Base-by-base conservation (phyloP, 2,888 invertebrate species). In the Pristionchus mayeri region DNA sequence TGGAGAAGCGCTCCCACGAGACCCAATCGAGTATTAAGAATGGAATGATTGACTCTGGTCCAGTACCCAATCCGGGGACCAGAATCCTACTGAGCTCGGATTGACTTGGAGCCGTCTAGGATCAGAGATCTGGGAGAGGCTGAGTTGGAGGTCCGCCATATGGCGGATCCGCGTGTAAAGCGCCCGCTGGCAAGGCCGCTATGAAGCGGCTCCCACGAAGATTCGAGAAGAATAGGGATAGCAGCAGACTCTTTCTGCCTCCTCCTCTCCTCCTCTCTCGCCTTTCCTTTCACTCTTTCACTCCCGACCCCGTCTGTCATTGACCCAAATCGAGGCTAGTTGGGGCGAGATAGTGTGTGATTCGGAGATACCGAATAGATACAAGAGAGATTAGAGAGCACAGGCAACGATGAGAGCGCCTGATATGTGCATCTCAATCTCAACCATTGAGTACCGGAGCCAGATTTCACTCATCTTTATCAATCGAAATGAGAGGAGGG, bases 181-280 rank as follows among this genome's bases (percentile, higher is more conserved):
- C 18, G 7, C 37, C 67, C 30, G 13, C 63, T 24, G 34, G 16
- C 54, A 24, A 6, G 13, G 24, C 54, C n/a, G 34, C 63, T 63
- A 71, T 40, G 71, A 71, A 71, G 37, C 40, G 71, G 11, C 16
- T 13, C 9, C 37, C n/a, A n/a, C 21, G 76, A 78, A 78, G 76
- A 78, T 78, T 78, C 76, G 76, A 78, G 76, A 78, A 78, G 76
- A 78, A 78, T 48, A 40, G 21, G 50, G 16, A 78, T n/a, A n/a
- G 63, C 18, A 78, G 30, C 76, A 48, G 48, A 1, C 48, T 50
- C 27, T 24, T 48, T 76, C 76, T 34, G 21, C 40, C 27, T n/a
- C n/a, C 57, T 57, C 16, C 54, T 37, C 34, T 34, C 52, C 21
- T 50, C 54, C 30, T 79, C 76, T 76, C 76, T 76, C n/a, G n/a